Evolutionary conservation across 2,797 vertebrate species (phyloP).

Genomic region (Podarcis siculus): DNA sequence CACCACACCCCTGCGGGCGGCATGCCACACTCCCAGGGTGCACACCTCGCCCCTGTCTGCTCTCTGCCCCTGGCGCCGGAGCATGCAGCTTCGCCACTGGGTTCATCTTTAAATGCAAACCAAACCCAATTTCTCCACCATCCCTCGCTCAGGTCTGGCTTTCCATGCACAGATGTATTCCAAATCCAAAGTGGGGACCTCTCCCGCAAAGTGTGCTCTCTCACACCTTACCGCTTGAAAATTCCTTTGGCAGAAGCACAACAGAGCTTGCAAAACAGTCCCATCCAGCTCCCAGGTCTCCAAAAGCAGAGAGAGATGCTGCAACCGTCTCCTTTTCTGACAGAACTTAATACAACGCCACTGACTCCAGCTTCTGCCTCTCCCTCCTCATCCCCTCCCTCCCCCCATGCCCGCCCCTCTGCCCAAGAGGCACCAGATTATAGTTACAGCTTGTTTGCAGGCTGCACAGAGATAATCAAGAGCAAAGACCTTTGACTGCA

Average conservation of each 20-base stretch:
- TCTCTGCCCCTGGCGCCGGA: too few species aligned
- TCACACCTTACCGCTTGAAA: neutral
- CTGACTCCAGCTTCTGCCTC: neutral
- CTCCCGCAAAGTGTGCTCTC: neutral
- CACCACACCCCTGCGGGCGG: too few species aligned
- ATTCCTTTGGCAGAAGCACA: neutral
- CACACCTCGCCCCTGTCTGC: too few species aligned
- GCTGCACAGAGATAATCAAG: neutral
- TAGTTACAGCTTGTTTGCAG: neutral
- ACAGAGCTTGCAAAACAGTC: neutral
- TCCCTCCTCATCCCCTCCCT: too few species aligned
- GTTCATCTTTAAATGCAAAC: too few species aligned
- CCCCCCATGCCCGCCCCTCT: too few species aligned
- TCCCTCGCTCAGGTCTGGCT: neutral
- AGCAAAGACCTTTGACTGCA: neutral
- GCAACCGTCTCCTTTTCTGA: neutral
- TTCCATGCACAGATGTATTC: neutral
- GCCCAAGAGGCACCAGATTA: neutral
- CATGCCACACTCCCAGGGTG: too few species aligned
- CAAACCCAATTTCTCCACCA: too few species aligned
- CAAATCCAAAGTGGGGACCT: neutral
- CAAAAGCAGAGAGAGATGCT: neutral
- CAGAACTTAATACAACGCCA: neutral
- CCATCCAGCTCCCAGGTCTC: neutral
- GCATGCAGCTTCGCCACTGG: too few species aligned